Evolutionary conservation across 2,888 invertebrate species (phyloP).

Genomic region (Epinotia brunnichana): DNA sequence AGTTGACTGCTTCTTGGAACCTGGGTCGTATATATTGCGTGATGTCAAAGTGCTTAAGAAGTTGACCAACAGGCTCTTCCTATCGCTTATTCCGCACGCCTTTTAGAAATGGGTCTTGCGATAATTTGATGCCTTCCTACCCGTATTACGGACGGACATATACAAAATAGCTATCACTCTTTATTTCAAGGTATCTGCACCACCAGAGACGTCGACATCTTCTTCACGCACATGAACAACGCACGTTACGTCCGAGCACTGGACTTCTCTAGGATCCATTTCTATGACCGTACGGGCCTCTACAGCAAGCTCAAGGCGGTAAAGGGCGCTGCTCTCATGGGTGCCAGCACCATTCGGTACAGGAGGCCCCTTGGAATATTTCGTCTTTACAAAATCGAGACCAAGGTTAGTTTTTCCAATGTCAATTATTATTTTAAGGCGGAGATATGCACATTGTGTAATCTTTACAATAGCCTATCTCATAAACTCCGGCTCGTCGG

Average conservation of each 20-base stretch:
- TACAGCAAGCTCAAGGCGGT: conserved; percentile 1
- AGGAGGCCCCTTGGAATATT: conserved; percentile 22
- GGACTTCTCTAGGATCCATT: conserved; percentile 27
- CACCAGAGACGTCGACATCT: conserved; percentile 28
- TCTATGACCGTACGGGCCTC: conserved; percentile 27
- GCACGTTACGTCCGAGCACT: conserved; percentile 24
- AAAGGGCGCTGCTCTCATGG: conserved; percentile 19
- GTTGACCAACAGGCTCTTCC: too few relatives aligned
- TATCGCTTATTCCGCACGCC: too few relatives aligned
- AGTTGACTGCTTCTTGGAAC: too few relatives aligned
- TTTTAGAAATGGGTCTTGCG: too few relatives aligned
- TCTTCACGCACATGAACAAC: conserved; percentile 35
- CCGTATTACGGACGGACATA: neutral
- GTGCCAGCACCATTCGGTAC: conserved; percentile 27
- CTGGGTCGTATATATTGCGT: too few relatives aligned
- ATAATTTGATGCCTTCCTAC: too few relatives aligned
- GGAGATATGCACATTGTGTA: neutral
- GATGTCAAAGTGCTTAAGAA: too few relatives aligned
- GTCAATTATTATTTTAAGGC: neutral
- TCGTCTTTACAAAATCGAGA: conserved; percentile 31
- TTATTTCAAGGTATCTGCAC: conserved; percentile 32
- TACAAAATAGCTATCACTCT: neutral
- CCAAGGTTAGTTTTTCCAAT: conserved; percentile 12
- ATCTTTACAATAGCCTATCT: neutral
- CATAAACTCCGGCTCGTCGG: neutral